Conservation (phyloP, 2,888 invertebrate genomes). For the Apeira syringaria region DNA sequence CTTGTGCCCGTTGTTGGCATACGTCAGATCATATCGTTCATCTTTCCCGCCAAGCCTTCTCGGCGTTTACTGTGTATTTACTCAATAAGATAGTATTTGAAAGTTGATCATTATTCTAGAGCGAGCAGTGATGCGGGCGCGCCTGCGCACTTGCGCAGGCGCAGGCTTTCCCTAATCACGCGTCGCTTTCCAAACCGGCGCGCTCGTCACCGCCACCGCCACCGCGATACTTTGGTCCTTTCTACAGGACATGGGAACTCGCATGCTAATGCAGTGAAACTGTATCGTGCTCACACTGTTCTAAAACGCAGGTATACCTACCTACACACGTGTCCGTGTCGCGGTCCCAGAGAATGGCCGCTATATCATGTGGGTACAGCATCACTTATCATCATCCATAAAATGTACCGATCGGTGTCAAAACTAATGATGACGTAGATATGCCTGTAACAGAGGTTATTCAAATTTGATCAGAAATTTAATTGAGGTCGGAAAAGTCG, state of each 20-base stretch:
- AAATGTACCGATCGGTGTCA: no score
- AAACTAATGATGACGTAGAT: no score
- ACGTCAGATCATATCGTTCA: no score
- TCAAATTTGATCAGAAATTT: no score
- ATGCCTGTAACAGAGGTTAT: no score
- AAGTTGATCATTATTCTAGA: constrained; percentile 36
- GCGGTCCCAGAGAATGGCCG: no score
- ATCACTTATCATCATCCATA: no score
- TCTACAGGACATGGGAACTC: not conserved
- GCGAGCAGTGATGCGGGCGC: constrained; percentile 11
- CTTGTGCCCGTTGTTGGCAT: no score
- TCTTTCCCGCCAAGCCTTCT: constrained; percentile 3
- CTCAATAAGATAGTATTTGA: constrained; percentile 20
- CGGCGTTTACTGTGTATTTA: constrained; percentile 8
- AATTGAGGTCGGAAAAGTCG: no score
- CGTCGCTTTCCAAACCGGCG: constrained; percentile 27
- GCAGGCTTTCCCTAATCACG: constrained; percentile 30
- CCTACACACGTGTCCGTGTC: no score
- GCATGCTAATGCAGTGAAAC: not conserved
- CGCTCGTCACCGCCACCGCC: constrained; percentile 7
- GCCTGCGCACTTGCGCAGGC: not conserved
- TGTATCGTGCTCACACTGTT: not conserved
- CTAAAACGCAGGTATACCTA: no score
- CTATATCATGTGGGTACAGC: no score
- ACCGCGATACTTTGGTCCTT: constrained; percentile 1